Evolutionary conservation across 2,797 vertebrate species (phyloP), one percentile per base, ranked within the genome.

Genomic region (Coranthus polyacanthus): DNA sequence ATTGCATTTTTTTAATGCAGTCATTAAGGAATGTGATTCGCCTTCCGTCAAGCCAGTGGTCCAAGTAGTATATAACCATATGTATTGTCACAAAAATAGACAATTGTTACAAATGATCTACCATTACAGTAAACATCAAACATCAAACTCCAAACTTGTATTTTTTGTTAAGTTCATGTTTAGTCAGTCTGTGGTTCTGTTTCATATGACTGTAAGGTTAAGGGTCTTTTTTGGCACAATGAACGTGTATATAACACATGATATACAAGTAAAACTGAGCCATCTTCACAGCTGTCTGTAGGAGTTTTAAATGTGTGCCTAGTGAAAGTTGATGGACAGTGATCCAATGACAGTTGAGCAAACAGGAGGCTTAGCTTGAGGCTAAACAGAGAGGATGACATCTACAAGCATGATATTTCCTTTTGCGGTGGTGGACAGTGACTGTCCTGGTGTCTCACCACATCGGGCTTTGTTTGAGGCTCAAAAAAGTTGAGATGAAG

Each of bases 21-120:
- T 78, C 63, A 83, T 87, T 79, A 81, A 45, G 54, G 46, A 70
- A 41, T 51, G 43, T 58, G 24, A 83, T 78, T 66, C 72, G 46
- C 53, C 60, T 46, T 43, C 67, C 65, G 60, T 55, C 15, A 38
- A 59, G 72, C 67, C 45, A 38, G 47, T 61, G 51, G 16, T 64
- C 38, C 29, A 43, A 42, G 21, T 39, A 75, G 61, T 45, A 12
- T 18, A 45, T 45, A 20, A 75, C 29, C 43, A 36, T 64, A 54
- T 37, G 52, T 26, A 68, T 50, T 72, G 36, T 75, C 51, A 54
- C 59, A 78, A 76, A 83, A 78, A 78, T 59, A 39, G 53, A 51
- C 9, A 54, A 56, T 54, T 78, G 66, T 82, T 75, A 73, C 44
- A 58, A 57, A 67, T 74, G 70, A 15, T 54, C 29, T 64, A 39